These are phyloP conservation scores for fruit fly (Drosophila melanogaster) DNA, from an alignment of 1,140 invertebrate genomes.

Conservation along the genomic window Release_6_plus_ISO1_MT NC_004354.4:20485501-20486000, in stretches of 20 bases:
- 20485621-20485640: neutral
- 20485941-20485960: neutral
- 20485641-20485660: slow-evolving; percentile 7
- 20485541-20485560: neutral
- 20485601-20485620: neutral
- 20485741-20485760: slow-evolving; percentile 41
- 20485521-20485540: too few species aligned
- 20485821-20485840: slow-evolving; percentile 40
- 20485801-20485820: neutral
- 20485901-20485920: slow-evolving; percentile 61
- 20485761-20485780: slow-evolving; percentile 23
- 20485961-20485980: slow-evolving; percentile 7
- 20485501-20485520: too few species aligned
- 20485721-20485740: slow-evolving; percentile 54
- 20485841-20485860: slow-evolving; percentile 49
- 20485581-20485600: neutral
- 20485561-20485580: neutral
- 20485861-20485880: slow-evolving; percentile 30
- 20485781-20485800: neutral
- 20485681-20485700: slow-evolving; percentile 46
- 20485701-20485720: slow-evolving; percentile 15
- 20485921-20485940: slow-evolving; percentile 7
- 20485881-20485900: slow-evolving; percentile 37
- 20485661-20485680: slow-evolving; percentile 62
- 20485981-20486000: slow-evolving; percentile 36